These are phyloP conservation scores for Drosophila seclusa DNA, from an alignment of 2,888 invertebrate genomes.

Conservation along the genomic window DNA sequence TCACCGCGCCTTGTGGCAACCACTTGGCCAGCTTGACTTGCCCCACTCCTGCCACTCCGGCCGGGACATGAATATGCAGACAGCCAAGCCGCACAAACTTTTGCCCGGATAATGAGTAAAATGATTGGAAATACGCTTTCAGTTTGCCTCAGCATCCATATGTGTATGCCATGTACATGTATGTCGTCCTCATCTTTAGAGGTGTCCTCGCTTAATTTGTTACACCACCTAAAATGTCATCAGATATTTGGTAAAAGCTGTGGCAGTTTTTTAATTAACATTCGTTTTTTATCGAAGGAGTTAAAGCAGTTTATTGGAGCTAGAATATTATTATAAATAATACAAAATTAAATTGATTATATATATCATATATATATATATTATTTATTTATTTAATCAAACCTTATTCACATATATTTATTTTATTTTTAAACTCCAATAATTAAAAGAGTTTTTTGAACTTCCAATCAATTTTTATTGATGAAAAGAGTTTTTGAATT, in stretches of 20 bases:
- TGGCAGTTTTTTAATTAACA: neutral
- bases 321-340: neutral
- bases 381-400: no score
- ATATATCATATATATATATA: no score
- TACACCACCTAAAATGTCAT: neutral
- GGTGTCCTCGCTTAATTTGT: neutral
- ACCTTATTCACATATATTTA: no score
- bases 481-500: neutral
- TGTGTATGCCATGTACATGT: neutral
- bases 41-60: conserved; percentile 13
- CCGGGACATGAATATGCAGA: conserved; percentile 57
- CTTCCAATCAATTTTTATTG: neutral
- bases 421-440: neutral
- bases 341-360: no score
- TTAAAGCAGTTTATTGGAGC: neutral
- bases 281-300: neutral
- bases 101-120: conserved; percentile 79
- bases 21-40: conserved; percentile 68
- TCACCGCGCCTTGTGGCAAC: conserved; percentile 64
- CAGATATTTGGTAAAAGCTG: neutral
- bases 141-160: conserved; percentile 49
- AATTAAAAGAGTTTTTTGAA: neutral
- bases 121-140: conserved; percentile 79
- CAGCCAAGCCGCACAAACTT: conserved; percentile 58
- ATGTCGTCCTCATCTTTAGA: neutral